Conservation (phyloP, 2,797 vertebrate species). For the Enteromius mattozi region DNA sequence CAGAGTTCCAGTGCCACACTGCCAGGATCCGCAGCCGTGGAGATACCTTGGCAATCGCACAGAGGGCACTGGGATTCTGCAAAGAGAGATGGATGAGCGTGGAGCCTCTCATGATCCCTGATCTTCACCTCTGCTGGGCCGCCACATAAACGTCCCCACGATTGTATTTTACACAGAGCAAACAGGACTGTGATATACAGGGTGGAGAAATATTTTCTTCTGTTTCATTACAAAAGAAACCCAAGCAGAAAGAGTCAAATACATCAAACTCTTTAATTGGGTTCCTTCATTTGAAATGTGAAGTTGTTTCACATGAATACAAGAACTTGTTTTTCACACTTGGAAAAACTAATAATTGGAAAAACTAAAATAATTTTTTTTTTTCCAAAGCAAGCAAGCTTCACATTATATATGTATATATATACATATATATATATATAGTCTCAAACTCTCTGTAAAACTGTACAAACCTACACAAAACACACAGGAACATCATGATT, state of each 20-base stretch:
- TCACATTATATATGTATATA: too few species aligned
- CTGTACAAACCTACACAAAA: background rate
- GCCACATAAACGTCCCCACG: background rate
- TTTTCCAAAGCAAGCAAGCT: too few species aligned
- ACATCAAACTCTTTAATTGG: background rate
- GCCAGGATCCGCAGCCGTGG: conserved; percentile 52
- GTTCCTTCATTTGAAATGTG: conserved; percentile 19
- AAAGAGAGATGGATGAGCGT: conserved; percentile 31
- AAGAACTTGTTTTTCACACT: background rate
- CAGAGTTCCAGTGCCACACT: conserved; percentile 51
- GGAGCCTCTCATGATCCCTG: conserved; percentile 29
- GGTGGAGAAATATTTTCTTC: background rate
- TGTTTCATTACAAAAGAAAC: background rate
- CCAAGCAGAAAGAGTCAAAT: background rate
- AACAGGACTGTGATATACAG: background rate
- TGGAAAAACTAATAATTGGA: background rate
- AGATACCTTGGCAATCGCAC: conserved; percentile 58
- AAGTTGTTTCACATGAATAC: background rate
- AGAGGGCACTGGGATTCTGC: conserved; percentile 57
- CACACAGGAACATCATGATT: background rate
- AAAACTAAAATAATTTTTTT: background rate
- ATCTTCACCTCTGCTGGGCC: conserved; percentile 21
- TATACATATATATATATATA: background rate
- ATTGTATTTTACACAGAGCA: background rate
- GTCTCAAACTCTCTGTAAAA: too few species aligned